phyloP scores from a whole-genome alignment of 2,888 invertebrate genomes.

The Tiliacea aurago region DNA sequence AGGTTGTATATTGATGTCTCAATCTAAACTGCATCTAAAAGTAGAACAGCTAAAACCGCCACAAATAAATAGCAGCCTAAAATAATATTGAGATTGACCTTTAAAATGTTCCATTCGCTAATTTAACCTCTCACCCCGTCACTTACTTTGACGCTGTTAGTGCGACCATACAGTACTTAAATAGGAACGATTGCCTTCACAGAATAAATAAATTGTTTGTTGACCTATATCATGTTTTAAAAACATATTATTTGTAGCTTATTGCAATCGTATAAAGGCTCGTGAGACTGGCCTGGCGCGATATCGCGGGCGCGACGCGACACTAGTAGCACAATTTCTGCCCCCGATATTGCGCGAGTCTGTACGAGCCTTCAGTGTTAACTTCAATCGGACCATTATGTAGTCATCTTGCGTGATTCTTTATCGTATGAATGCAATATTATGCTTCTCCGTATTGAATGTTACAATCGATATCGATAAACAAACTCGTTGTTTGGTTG shows the following conservation, averaged over 20 bases:
- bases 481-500: slow-evolving; percentile 44
- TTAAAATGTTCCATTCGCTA: slow-evolving; percentile 39
- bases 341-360: too few relatives aligned
- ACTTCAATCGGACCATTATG: slow-evolving; percentile 28
- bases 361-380: neutral
- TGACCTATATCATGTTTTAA: too few relatives aligned
- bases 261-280: too few relatives aligned
- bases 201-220: slow-evolving; percentile 6
- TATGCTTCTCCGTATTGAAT: slow-evolving; percentile 40
- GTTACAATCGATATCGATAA: slow-evolving; percentile 43
- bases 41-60: neutral
- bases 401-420: slow-evolving; percentile 33
- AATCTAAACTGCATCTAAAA: slow-evolving; percentile 3
- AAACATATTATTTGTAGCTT: too few relatives aligned
- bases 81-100: slow-evolving; percentile 37
- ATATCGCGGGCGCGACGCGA: too few relatives aligned
- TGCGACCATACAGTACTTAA: slow-evolving; percentile 8
- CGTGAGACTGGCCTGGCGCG: too few relatives aligned
- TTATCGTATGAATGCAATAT: slow-evolving; percentile 44
- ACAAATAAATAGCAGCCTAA: slow-evolving; percentile 7
- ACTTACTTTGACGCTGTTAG: slow-evolving; percentile 27
- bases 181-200: slow-evolving; percentile 21
- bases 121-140: slow-evolving; percentile 38
- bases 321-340: too few relatives aligned
- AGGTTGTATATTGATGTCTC: neutral